Conservation (phyloP, 2,888 invertebrate genomes). For the Timema podura region DNA sequence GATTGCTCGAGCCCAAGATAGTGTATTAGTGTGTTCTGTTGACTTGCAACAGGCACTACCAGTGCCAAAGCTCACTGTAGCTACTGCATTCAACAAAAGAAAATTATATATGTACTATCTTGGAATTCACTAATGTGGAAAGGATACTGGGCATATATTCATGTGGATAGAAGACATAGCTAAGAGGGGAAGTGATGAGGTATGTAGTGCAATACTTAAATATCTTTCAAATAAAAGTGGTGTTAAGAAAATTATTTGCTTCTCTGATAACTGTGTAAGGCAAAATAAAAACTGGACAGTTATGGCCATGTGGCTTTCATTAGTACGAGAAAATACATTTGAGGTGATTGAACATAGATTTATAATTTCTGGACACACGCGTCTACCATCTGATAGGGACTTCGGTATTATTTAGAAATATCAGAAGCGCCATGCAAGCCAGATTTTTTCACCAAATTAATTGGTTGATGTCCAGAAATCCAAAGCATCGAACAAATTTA, state of each 20-base stretch:
- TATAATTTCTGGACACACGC: not conserved
- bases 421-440: not conserved
- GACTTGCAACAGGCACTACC: not conserved
- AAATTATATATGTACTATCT: not conserved
- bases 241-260: not conserved
- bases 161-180: not conserved
- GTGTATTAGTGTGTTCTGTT: not conserved
- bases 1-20: not conserved
- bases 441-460: not conserved
- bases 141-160: not conserved
- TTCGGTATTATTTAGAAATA: not conserved
- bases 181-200: conserved; percentile 7
- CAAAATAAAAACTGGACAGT: not conserved
- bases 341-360: not conserved
- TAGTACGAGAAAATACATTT: not conserved
- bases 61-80: not conserved
- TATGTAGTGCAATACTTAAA: not conserved
- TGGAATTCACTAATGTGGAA: conserved; percentile 2
- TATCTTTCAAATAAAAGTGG: conserved; percentile 6
- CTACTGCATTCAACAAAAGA: not conserved
- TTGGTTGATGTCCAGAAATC: not conserved
- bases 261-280: not conserved
- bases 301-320: not conserved
- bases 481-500: not conserved
- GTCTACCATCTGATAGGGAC: not conserved